Percentiles rank a stretch among this genome's conserved stretches.
Evolutionary conservation across 2,797 vertebrate genomes (phyloP).

Genomic region (Gambusia yucatana): DNA sequence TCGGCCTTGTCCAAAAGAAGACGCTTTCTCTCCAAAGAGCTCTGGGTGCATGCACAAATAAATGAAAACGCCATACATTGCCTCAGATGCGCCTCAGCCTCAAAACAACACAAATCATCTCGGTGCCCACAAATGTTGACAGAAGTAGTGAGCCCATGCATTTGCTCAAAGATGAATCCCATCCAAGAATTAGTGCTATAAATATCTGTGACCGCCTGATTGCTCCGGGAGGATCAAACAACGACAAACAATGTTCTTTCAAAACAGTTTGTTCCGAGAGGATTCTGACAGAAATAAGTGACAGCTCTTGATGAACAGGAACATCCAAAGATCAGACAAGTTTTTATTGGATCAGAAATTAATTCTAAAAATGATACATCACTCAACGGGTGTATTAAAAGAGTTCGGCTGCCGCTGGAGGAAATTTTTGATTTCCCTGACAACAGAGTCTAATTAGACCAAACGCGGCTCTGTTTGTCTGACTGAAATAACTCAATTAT

Average conservation of each 20-base stretch:
- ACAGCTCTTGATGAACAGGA: constrained; percentile 75
- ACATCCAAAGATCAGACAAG: constrained; percentile 75
- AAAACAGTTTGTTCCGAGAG: constrained; percentile 78
- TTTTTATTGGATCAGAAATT: constrained; percentile 77
- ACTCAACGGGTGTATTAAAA: constrained; percentile 70
- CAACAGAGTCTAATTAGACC: constrained; percentile 75
- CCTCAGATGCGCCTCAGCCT: constrained; percentile 43
- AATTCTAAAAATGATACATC: constrained; percentile 78
- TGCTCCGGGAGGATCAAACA: constrained; percentile 65
- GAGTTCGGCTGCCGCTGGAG: constrained; percentile 63
- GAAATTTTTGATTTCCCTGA: constrained; percentile 72
- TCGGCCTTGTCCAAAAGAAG: constrained; percentile 45
- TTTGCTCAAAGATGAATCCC: constrained; percentile 71
- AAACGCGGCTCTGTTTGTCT: constrained; percentile 76
- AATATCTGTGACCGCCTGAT: constrained; percentile 75
- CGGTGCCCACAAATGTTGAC: constrained; percentile 31
- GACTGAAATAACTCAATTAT: constrained; percentile 85
- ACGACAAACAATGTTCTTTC: constrained; percentile 69
- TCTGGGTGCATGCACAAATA: constrained; percentile 12
- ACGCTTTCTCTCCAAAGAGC: constrained; percentile 41
- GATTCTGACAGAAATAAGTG: constrained; percentile 76
- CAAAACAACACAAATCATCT: constrained; percentile 62
- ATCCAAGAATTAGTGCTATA: constrained; percentile 70
- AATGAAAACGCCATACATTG: constrained; percentile 35
- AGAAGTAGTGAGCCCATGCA: constrained; percentile 58